Base-by-base conservation (phyloP, 2,797 vertebrate genomes). In the Crenuchus spilurus region DNA sequence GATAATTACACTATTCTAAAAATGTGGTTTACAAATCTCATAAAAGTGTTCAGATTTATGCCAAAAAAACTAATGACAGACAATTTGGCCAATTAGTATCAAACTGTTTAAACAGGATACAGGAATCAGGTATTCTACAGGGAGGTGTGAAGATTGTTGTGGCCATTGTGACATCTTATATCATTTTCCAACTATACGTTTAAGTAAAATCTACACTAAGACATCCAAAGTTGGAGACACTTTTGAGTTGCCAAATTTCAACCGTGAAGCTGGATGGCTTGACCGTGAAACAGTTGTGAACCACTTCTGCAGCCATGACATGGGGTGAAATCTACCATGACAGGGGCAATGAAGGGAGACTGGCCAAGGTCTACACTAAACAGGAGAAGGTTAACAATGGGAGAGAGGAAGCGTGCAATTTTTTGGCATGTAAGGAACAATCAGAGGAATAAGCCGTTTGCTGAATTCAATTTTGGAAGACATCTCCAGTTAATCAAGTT, bases 281-380 rank as follows among this genome's bases (percentile, higher is more conserved):
- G 61, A 58, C 18, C 62, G 60, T 74, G 70, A 61, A 20, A 1
- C 41, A 37, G 31, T 70, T 44, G 55, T 79, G 42, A 61, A 67
- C 39, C 31, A 74, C 42, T 41, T 70, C 48, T 74, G 18, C 68
- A 52, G 33, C 71, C 64, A 65, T 28, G 35, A 54, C 55, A 69
- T 54, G 61, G 71, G 58, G 42, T 72, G 68, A 78, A 79, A 78
- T 78, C 70, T 60, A 55, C 60, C 76, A 70, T 76, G 80, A 78
- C 82, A 72, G 73, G 55, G 44, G 78, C 67, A 67, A 39, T 22
- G 51, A 58, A 52, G 73, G 63, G 67, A 48, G 68, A 64, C 54
- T 33, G 57, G 74, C 61, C 63, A 46, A 70, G 65, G 41, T 37
- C 70, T 62, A 65, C 30, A 67, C 42, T 55, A 44, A 75, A 62